These are phyloP conservation scores for Saccopteryx bilineata DNA, from an alignment of 2,113 vertebrate species.

Conservation along the genomic window DNA sequence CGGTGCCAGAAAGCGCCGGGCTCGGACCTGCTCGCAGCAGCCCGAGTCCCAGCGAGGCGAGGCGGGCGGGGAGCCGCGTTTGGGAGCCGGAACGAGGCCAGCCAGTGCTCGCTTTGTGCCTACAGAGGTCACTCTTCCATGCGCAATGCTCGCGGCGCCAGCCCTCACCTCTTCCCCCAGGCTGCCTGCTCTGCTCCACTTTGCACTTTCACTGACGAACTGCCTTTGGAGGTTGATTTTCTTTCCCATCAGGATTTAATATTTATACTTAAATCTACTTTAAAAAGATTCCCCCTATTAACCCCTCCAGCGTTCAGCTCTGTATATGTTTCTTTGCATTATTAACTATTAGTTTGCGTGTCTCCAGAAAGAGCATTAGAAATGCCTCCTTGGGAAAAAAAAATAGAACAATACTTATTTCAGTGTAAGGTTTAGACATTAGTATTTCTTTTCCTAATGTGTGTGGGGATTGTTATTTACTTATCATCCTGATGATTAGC, in stretches of 20 bases:
- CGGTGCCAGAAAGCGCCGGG: neutral
- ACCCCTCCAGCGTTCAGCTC: neutral
- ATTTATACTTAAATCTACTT: constrained; percentile 58
- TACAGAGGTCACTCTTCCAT: constrained; percentile 92
- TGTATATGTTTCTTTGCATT: neutral
- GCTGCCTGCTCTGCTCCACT: neutral
- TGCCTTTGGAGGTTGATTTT: constrained; percentile 50
- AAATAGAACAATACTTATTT: neutral
- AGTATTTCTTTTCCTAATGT: neutral
- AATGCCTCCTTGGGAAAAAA: constrained; percentile 39
- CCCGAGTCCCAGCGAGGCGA: neutral
- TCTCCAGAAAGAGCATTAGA: constrained; percentile 32
- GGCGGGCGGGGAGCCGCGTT: neutral
- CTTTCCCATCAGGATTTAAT: constrained; percentile 36
- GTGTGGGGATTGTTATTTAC: constrained; percentile 59
- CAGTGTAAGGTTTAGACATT: constrained; percentile 64
- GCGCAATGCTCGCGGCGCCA: constrained; percentile 68
- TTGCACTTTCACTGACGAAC: constrained; percentile 69
- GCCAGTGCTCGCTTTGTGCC: constrained; percentile 79
- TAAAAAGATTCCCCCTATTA: constrained; percentile 46
- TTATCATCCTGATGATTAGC: constrained; percentile 67
- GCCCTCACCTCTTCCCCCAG: constrained; percentile 32
- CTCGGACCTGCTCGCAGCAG: neutral
- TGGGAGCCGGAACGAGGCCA: neutral
- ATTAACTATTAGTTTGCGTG: constrained; percentile 42